Percentiles rank a stretch among this genome's conserved stretches.
Conservation (phyloP, 1,140 invertebrate genomes). For the Leptopilina clavipes region DNA sequence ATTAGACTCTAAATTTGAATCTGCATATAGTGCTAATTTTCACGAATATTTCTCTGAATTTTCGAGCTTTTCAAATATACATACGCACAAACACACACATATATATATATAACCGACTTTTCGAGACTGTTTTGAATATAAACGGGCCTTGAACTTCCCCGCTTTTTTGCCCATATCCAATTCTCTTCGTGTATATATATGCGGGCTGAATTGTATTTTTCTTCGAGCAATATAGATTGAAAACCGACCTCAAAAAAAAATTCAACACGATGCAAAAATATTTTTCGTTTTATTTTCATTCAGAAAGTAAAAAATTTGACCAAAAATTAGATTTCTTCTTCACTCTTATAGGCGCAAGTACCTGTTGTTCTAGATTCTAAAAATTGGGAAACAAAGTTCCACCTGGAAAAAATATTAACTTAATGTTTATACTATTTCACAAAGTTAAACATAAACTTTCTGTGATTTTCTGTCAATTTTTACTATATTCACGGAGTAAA, state of each 20-base stretch:
- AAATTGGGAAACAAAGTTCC: too few relatives aligned
- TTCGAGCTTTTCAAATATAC: neutral
- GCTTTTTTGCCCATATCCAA: conserved; percentile 28
- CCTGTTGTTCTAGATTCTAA: too few relatives aligned
- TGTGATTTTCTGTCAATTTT: too few relatives aligned
- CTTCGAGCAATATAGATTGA: neutral
- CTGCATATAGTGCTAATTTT: conserved; percentile 21
- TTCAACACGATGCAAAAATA: too few relatives aligned
- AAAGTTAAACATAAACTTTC: too few relatives aligned
- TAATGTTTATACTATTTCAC: too few relatives aligned
- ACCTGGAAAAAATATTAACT: too few relatives aligned
- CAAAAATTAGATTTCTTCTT: too few relatives aligned
- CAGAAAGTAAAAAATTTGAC: too few relatives aligned
- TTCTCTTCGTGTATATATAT: conserved; percentile 38
- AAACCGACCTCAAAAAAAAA: neutral
- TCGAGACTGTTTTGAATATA: conserved; percentile 45
- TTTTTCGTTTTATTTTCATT: too few relatives aligned
- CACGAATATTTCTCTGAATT: conserved; percentile 1
- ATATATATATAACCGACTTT: neutral
- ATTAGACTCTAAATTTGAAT: neutral
- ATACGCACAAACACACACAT: neutral
- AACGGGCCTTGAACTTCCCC: conserved; percentile 42
- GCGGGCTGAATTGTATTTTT: conserved; percentile 47
- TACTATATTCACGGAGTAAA: too few relatives aligned
- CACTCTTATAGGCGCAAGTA: too few relatives aligned